phyloP scores from a whole-genome alignment of 2,113 vertebrate species.

The Spilogale gracilis region DNA sequence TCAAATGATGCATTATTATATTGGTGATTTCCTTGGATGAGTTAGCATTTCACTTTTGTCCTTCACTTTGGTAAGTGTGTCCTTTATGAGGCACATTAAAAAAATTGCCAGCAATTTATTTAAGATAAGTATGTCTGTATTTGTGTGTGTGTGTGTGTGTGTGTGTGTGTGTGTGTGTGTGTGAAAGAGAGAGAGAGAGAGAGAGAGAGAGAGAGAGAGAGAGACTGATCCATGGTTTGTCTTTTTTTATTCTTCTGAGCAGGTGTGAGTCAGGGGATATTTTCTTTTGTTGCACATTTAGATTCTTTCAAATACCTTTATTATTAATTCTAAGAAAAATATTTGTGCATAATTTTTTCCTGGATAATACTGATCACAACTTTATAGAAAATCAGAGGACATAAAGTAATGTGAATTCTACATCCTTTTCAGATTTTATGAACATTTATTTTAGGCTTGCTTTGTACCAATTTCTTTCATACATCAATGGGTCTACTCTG shows the following conservation, averaged over 20 bases:
- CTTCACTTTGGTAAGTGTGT: not conserved
- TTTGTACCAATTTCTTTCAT: not conserved
- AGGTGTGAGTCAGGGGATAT: not conserved
- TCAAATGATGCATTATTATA: not conserved
- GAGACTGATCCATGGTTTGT: not conserved
- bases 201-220: too few species aligned
- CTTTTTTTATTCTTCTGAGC: not conserved
- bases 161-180: too few species aligned
- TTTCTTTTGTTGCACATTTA: not conserved
- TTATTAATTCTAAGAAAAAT: too few species aligned
- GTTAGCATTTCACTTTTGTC: not conserved
- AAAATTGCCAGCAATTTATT: not conserved
- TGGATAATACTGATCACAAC: not conserved
- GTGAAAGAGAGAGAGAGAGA: too few species aligned
- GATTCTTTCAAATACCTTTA: not conserved
- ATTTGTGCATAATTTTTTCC: too few species aligned
- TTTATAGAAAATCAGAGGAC: not conserved
- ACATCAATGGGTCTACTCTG: not conserved
- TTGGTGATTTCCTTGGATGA: not conserved
- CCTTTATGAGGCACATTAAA: not conserved
- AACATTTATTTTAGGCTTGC: not conserved
- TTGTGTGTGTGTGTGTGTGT: not conserved
- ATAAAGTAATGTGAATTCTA: not conserved
- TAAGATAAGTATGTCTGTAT: not conserved
- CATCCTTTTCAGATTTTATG: not conserved